Base-by-base conservation (phyloP, 2,797 vertebrate species). In the Ptychobarbus kaznakovi region DNA sequence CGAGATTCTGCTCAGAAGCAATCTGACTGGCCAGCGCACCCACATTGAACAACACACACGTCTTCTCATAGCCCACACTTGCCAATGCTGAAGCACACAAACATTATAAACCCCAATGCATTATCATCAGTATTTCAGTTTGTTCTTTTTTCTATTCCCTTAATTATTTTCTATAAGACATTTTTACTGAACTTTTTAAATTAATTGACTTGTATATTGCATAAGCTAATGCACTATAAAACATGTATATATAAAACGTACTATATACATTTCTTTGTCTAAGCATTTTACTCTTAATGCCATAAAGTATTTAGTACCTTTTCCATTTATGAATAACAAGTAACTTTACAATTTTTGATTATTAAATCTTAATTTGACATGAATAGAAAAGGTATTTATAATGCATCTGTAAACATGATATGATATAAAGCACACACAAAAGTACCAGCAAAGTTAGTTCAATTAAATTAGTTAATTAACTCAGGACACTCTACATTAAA, bases 1-100 rank as follows among this genome's bases (percentile, higher is more conserved):
- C 98, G 89, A 99, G 95, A 92, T 99, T 99, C 94, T 99, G 98
- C 88, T 99, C 98, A 1, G 97, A 95, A 81, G 98, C 98, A 16
- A 99, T 99, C 94, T 99, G 98, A 93, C 98, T 99, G 87, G 98
- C 97, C 93, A 99, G 63, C 0, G 98, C 98, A 28, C 97, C 98
- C 76, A 96, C 95, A 86, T 99, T 99, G 93, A 99, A 99, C 91
- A 99, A 91, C 90, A 99, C 97, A 66, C 98, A 99, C 0, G 96
- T 99, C 95, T 99, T 99, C 94, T 99, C 98, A 90, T 99, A 99
- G 44, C 98, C 98, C 94, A 99, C 87, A 93, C 97, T 98, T 80
- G 98, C 96, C 93, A 99, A 93, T 89, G 97, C 98, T 99, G 89
- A 69, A 91, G 91, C 12, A 92, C 13, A 90, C 56, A 90, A 2